phyloP scores from a whole-genome alignment of 2,113 vertebrate genomes.

The Spermophilus dauricus region DNA sequence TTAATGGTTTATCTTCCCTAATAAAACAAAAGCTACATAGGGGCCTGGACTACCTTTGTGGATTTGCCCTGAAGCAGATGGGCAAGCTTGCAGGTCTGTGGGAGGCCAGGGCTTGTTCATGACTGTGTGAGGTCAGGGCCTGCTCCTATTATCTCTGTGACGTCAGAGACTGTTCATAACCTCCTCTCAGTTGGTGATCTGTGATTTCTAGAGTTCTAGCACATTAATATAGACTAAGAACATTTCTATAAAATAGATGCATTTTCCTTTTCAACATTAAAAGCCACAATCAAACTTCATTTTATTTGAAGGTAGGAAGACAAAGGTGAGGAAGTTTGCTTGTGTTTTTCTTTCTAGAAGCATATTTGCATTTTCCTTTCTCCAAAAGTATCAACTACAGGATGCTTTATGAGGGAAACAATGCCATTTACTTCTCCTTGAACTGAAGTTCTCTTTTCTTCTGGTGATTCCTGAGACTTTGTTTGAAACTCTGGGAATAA shows the following conservation, averaged over 20 bases:
- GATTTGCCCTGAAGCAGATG: not conserved
- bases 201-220: not conserved
- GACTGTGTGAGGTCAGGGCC: not conserved
- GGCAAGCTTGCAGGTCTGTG: not conserved
- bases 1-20: not conserved
- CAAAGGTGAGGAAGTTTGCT: not conserved
- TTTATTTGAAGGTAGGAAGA: not conserved
- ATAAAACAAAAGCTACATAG: not conserved
- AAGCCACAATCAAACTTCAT: not conserved
- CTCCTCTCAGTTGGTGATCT: not conserved
- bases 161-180: not conserved
- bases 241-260: not conserved
- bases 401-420: not conserved
- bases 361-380: not conserved
- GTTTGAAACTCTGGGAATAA: slow-evolving; percentile 15
- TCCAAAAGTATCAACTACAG: not conserved
- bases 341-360: not conserved
- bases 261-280: not conserved
- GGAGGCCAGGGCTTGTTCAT: not conserved
- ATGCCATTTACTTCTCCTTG: not conserved
- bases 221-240: not conserved
- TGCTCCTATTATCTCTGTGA: not conserved
- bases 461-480: not conserved
- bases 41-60: not conserved
- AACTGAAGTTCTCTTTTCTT: not conserved